Conservation (phyloP, 2,797 vertebrate genomes). For the Sebastes oblongus region DNA sequence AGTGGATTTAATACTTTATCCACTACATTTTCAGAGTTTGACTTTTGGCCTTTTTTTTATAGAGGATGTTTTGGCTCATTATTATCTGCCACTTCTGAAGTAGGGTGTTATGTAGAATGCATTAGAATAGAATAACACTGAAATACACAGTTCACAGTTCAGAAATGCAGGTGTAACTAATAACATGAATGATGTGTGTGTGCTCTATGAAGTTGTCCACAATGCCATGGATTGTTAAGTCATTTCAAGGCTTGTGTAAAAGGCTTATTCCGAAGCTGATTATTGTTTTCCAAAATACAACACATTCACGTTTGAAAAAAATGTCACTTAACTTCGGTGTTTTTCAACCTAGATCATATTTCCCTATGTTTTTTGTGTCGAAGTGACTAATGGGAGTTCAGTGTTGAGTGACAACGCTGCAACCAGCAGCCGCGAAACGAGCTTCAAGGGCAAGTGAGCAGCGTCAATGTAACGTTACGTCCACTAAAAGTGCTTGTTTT, state of each 20-base stretch:
- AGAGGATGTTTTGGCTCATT: not conserved
- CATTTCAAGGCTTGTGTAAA: not conserved
- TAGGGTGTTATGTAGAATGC: too few species aligned
- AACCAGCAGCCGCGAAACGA: too few species aligned
- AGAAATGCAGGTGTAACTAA: not conserved
- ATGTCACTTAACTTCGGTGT: not conserved
- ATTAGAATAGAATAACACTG: too few species aligned
- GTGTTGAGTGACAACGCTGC: too few species aligned
- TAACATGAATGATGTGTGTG: not conserved
- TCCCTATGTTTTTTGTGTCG: too few species aligned
- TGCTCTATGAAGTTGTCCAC: not conserved
- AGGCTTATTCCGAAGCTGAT: not conserved
- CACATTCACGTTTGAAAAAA: not conserved
- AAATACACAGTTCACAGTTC: too few species aligned
- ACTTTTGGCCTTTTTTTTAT: not conserved
- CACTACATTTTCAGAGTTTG: not conserved
- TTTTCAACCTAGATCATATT: too few species aligned
- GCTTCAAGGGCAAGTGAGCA: too few species aligned
- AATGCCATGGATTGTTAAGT: not conserved
- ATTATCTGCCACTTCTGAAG: too few species aligned
- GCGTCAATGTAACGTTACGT: too few species aligned
- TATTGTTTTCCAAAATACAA: not conserved
- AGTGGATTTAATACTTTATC: not conserved
- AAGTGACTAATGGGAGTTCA: too few species aligned
- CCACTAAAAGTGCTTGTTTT: too few species aligned